Evolutionary conservation across 2,888 invertebrate genomes (phyloP), one percentile per base, ranked within the genome.

Genomic region (Plutella xylostella): DNA sequence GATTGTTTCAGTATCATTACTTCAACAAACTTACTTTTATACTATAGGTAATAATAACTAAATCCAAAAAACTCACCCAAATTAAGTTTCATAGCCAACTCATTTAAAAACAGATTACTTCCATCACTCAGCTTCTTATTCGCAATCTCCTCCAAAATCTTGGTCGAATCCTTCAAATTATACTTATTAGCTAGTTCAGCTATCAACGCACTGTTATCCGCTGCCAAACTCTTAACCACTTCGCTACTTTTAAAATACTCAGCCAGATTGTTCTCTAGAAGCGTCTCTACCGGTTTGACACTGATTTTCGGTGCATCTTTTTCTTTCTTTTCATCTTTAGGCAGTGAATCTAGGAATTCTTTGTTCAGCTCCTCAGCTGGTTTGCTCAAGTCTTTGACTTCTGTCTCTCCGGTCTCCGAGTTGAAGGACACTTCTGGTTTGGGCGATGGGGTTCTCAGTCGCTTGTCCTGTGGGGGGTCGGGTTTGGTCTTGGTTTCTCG

Each of bases 301-400:
- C 64, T 64, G 2, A 79, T 76, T 76, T 0, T 45, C 0, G 58
- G 52, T 15, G 38, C 14, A 9, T 34, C 33, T 14, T 53, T 55
- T 0, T 69, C 68, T 22, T 64, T 63, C 6, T 34, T 30, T 14
- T 53, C 55, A 0, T 69, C 68, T 22, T 64, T 63, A 0, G 77
- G 68, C 0, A 83, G 47, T 0, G 84, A 79, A 1, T 79, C 83
- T 3, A 84, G 51, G 48, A 83, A 83, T 45, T 84, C 82, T 18
- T 73, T 56, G 48, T 84, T 84, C 22, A 82, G 45, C 30, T 77
- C 75, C 20, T 76, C 78, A 0, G 84, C 83, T 0, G 76, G 74
- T 41, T 75, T 76, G 15, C 63, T 63, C 2, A 64, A 50, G 43
- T 75, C 76, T 30, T 68, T 68, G 28, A 67, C 72, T 35, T 25